Base-by-base conservation (phyloP, 2,888 invertebrate genomes). In the Melanostoma scalare region DNA sequence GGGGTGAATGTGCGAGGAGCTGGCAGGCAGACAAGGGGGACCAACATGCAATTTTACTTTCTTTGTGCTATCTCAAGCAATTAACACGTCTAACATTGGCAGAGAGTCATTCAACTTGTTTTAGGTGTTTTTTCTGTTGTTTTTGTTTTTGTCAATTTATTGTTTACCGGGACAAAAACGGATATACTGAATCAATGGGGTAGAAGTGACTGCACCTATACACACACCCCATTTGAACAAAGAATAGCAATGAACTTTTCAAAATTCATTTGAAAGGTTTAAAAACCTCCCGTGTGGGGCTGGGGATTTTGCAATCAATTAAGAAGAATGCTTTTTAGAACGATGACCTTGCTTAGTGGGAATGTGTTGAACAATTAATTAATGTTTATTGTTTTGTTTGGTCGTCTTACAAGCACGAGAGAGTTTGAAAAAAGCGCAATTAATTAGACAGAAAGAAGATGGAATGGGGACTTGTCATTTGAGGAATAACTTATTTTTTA, bases 1-100 rank as follows among this genome's bases (percentile, higher is more conserved):
- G 61, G 61, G 79, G 35, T 60, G 68, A 68, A 68, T 69, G 61
- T 74, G 60, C 73, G 53, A 10, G 38, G 55, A 48, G 20, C 35
- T 8, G 38, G 31, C 20, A 20, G 30, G 48, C 3, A 50, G 50
- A 50, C 38, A 31, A 58, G 46, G 48, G 48, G 52, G 67, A 48
- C 8, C 20, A 44, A 36, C 44, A 53, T 38, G 38, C 35, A 60
- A 67, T 30, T 44, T 68, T 69, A 56, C 31, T 73, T 68, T 73
- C 61, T 72, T 81, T 61, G 76, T 77, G 48, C 60, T 67, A 71
- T 73, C 63, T 69, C 33, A 53, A 78, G 78, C 73, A 82, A 82
- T 82, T 82, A 82, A 78, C 82, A 82, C 73, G 69, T 82, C 82
- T 82, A 82, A 78, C 65, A 69, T 74, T 74, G 73, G 56, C 44